Base-by-base conservation (phyloP, 2,113 vertebrate genomes). In the Stegastes partitus region DNA sequence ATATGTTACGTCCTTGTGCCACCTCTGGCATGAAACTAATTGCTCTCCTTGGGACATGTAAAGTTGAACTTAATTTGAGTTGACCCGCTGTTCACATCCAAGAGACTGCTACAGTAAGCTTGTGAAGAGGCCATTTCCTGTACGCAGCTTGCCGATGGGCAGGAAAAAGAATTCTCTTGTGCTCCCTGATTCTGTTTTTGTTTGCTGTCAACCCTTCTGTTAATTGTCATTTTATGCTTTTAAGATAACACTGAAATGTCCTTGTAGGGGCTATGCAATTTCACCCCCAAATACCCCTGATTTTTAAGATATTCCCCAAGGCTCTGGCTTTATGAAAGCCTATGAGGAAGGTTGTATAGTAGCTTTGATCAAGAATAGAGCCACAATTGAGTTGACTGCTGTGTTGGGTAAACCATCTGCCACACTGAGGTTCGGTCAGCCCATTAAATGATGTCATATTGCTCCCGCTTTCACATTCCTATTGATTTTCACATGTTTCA, bases 31-130 rank as follows among this genome's bases (percentile, higher is more conserved):
- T 42, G 21, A 77, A 91, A 81, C 86, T 91, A 93, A 92, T 93
- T 93, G 91, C 92, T 92, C 86, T 91, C 91, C 74, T 87, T 91
- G 92, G 92, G 91, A 92, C 77, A 90, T 91, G 87, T 86, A 87
- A 77, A 91, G 82, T 89, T 90, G 79, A 91, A 88, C 78, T 75
- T 91, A 82, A 90, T 90, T 85, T 87, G 68, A 89, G 79, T 68
- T 90, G 91, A 90, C 84, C 87, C 70, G 86, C 77, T 87, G 62
- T 83, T 88, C 76, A 84, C 88, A 78, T 89, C 28, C 79, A 42
- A 63, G 61, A 84, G 68, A 63, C 80, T 82, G 80, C 82, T 68
- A 68, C 71, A 74, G 72, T 86, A 63, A 79, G 82, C 75, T 81
- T 59, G 73, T 79, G 76, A 82, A 82, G 49, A 55, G 44, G 58